A percentile compares a stretch with the other conserved stretches of the same genome.
Evolutionary conservation across 2,113 vertebrate species (phyloP).

Genomic region (Cottus gobio): DNA sequence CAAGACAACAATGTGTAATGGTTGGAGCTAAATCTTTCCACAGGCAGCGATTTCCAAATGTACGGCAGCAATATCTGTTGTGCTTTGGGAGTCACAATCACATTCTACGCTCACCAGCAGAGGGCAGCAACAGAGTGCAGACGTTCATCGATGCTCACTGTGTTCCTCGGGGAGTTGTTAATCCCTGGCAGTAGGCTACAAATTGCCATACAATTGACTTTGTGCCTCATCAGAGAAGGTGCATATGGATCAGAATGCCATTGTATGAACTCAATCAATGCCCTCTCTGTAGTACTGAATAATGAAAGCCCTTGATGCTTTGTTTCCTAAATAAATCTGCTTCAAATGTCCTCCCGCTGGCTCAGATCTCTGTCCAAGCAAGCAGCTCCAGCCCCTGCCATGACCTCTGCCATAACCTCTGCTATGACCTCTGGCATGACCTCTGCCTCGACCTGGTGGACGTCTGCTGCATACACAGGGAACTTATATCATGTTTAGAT

Average conservation of each 20-base stretch:
- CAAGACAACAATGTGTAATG: neutral
- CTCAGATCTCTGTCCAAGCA: constrained; percentile 54
- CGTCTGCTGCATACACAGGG: neutral
- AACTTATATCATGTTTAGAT: neutral
- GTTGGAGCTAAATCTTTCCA: neutral
- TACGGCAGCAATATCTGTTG: neutral
- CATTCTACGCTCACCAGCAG: constrained; percentile 57
- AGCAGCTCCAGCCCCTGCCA: constrained; percentile 27
- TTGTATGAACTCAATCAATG: constrained; percentile 59
- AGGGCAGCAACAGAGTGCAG: constrained; percentile 65
- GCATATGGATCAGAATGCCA: constrained; percentile 64
- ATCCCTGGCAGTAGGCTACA: constrained; percentile 60
- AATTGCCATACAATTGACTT: constrained; percentile 57
- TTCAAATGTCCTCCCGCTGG: constrained; percentile 34
- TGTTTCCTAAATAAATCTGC: constrained; percentile 60
- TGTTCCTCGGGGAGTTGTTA: constrained; percentile 47
- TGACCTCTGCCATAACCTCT: constrained; percentile 27
- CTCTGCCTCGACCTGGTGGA: constrained; percentile 9
- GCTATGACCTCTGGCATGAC: constrained; percentile 21
- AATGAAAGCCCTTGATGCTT: constrained; percentile 56
- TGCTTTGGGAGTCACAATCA: constrained; percentile 1
- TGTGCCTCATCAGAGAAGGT: constrained; percentile 61
- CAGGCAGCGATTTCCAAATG: neutral
- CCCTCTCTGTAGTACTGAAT: constrained; percentile 57
- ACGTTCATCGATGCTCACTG: constrained; percentile 15